Percentiles rank a stretch among this genome's conserved stretches.
These are phyloP conservation scores for Nasonia oneida DNA, from an alignment of 2,888 invertebrate genomes.

Conservation along the genomic window DNA sequence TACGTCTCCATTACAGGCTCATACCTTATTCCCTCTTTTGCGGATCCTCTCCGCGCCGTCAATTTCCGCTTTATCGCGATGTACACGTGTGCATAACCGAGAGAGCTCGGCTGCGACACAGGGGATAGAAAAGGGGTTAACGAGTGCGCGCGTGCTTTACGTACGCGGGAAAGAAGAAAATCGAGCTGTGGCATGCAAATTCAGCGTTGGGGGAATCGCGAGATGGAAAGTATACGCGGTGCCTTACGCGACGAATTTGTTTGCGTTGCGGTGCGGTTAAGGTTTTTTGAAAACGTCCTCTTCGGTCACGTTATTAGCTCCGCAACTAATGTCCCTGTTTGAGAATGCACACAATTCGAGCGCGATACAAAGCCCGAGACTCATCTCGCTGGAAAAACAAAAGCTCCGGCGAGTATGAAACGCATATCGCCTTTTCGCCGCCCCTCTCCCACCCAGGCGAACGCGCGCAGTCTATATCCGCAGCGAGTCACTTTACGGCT, in stretches of 20 bases:
- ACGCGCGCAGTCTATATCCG: neutral
- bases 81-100: neutral
- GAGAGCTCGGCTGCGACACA: neutral
- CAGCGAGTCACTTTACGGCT: slow-evolving; percentile 64
- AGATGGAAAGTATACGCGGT: neutral
- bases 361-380: too few relatives aligned
- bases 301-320: too few relatives aligned
- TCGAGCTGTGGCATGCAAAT: neutral
- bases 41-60: neutral
- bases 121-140: slow-evolving; percentile 41
- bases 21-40: slow-evolving; percentile 50
- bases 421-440: neutral
- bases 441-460: neutral
- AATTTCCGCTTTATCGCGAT: slow-evolving; percentile 41
- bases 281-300: too few relatives aligned
- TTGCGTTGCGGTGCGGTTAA: neutral
- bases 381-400: neutral
- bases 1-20: slow-evolving; percentile 32
- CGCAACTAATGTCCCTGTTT: too few relatives aligned
- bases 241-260: neutral
- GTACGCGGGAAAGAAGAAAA: neutral
- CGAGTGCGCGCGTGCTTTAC: slow-evolving; percentile 17
- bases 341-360: too few relatives aligned
- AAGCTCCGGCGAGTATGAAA: neutral
- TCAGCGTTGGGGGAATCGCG: neutral